Evolutionary conservation across 1,140 invertebrate genomes (phyloP).

Genomic region (Asobara japonica): DNA sequence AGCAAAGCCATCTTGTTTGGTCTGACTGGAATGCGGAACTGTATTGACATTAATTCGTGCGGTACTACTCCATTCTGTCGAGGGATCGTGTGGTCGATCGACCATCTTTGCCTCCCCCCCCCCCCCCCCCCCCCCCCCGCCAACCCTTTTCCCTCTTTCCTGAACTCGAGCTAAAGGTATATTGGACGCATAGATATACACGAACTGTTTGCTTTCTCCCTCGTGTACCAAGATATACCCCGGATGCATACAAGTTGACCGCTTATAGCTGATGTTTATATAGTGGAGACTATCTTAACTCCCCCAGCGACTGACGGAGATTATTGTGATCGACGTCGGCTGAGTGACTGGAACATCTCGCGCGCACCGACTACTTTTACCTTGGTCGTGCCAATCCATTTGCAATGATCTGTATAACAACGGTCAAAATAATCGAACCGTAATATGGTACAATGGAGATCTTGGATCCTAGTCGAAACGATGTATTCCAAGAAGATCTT

Average conservation of each 20-base stretch:
- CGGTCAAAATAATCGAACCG: neutral
- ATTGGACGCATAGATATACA: neutral
- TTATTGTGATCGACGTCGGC: slow-evolving; percentile 6
- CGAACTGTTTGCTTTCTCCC: neutral
- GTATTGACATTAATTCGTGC: slow-evolving; percentile 47
- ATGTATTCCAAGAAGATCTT: too few species aligned
- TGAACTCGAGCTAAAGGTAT: neutral
- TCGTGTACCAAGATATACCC: neutral
- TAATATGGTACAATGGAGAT: too few species aligned
- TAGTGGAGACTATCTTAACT: neutral
- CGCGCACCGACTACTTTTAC: neutral
- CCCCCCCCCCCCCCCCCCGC: neutral
- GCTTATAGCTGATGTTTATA: neutral
- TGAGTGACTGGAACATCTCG: neutral
- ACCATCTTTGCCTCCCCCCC: slow-evolving; percentile 3
- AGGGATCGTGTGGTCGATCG: slow-evolving; percentile 35
- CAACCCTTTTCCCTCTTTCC: slow-evolving; percentile 13
- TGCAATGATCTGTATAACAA: slow-evolving; percentile 6
- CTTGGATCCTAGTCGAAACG: too few species aligned
- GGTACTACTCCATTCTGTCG: slow-evolving; percentile 25
- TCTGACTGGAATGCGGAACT: slow-evolving; percentile 45
- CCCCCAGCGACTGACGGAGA: neutral
- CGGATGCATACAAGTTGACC: neutral
- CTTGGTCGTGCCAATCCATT: neutral
- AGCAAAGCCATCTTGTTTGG: neutral